Base-by-base conservation (phyloP, 2,888 invertebrate genomes). In the Cheilosia soror region DNA sequence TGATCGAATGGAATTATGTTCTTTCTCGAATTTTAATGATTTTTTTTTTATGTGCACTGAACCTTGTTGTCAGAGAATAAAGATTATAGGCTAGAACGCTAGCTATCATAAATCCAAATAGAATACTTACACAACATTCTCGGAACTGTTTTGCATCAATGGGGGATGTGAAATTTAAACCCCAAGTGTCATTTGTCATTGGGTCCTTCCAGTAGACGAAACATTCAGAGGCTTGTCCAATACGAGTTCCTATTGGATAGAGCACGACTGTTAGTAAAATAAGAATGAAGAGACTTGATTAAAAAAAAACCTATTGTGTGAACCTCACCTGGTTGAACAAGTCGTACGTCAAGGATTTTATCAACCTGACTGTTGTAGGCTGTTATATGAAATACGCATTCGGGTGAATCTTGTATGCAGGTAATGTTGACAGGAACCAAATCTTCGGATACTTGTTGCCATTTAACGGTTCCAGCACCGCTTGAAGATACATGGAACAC, bases 121-220 rank as follows among this genome's bases (percentile, higher is more conserved):
- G 90, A 90, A 93, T 93, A 97, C 98, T 97, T 95, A 98, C 98
- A 94, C 98, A 98, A 93, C 97, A 98, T 94, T 98, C 98, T 92
- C 97, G 94, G 93, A 99, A 99, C 93, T 98, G 97, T 93, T 98
- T 97, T 88, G 99, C 99, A 93, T 99, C 99, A 90, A 98, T 97
- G 86, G 98, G 97, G 76, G 98, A 98, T 71, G 98, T 98, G 92
- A 99, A 99, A 93, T 99, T 99, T 88, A 99, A 95, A 83, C 99
- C 99, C 99, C 99, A 99, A 53, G 99, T 99, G 93, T 98, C 98
- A 93, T 97, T 97, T 90, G 97, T 97, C 96, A 97, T 97, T 62
- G 98, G 96, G 93, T 99, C 99, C 92, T 98, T 98, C 99, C 99
- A 99, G 93, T 99, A 99, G 78, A 99, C 97, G 93, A 99, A 99